Evolutionary conservation across 2,797 vertebrate genomes (phyloP), one percentile per base, ranked within the genome.

Genomic region (Eremophila alpestris): DNA sequence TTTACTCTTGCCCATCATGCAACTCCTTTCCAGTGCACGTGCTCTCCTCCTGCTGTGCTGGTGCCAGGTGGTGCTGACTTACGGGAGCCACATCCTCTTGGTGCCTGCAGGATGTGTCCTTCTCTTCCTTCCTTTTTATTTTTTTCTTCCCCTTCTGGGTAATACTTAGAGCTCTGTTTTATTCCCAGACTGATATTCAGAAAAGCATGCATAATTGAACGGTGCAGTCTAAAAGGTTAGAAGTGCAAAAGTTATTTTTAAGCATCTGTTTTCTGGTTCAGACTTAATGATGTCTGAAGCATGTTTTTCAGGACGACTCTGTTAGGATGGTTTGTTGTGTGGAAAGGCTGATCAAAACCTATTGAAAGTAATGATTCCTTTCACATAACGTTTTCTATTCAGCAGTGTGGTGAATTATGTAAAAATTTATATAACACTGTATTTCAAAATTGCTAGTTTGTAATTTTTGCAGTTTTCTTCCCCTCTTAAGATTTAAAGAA

Each of bases 181-280:
- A 54, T 84, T 89, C 84, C 27, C 43, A 89, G 65, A n/a, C 46
- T 68, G 65, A 79, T 89, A 87, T 29, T 89, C 62, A 80, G 84
- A 46, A 75, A 59, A 89, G 30, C 52, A 49, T 74, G 38, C 3
- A 10, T 79, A 56, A 84, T 71, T 83, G 62, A 88, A 55, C 0
- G 1, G n/a, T 43, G 40, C 43, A 26, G 48, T 67, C 49, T 64
- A 51, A 86, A 59, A 74, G 81, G 83, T 86, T 92, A 73, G 49
- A 73, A 80, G 67, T 85, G 49, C 30, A 71, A 23, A 87, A 81
- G 81, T 79, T 93, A 70, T 49, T 90, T 88, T 92, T 90, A 81
- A 81, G 77, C 48, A 68, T 84, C 63, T 90, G 27, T 55, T 88
- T 83, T 80, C 45, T 12, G 1, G 22, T 84, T 87, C 55, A 49